Conservation (phyloP, 2,113 vertebrate species). For the human region DNA sequence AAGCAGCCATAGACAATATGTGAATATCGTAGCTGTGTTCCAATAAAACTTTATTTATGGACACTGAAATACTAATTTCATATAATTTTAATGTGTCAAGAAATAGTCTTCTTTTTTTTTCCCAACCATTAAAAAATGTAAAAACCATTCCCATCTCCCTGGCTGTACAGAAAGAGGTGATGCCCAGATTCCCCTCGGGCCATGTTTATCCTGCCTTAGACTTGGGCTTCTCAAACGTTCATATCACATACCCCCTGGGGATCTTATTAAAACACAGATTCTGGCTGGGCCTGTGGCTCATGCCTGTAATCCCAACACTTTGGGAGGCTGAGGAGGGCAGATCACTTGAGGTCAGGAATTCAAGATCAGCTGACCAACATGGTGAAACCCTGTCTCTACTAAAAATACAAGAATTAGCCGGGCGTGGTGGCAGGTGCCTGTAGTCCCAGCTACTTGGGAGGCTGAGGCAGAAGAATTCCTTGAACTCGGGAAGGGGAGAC, state of each 20-base stretch:
- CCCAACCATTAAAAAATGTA: not conserved
- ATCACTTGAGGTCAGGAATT: too few species aligned
- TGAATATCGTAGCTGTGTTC: not conserved
- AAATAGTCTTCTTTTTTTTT: too few species aligned
- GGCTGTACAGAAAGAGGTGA: not conserved
- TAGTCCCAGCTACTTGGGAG: too few species aligned
- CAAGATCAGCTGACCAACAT: too few species aligned
- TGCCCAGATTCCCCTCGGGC: not conserved
- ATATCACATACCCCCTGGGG: not conserved
- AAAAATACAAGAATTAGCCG: too few species aligned
- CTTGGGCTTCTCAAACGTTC: not conserved
- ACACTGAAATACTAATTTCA: slow-evolving; percentile 34
- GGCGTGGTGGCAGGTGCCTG: too few species aligned
- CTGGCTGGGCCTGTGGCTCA: not conserved
- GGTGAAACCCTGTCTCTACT: too few species aligned
- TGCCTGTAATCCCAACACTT: too few species aligned
- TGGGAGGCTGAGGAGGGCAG: too few species aligned
- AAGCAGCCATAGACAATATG: not conserved
- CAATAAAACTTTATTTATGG: slow-evolving; percentile 49
- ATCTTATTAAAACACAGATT: not conserved
- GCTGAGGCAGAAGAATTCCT: too few species aligned
- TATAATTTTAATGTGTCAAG: not conserved
- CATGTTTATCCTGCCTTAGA: not conserved
- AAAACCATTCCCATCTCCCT: not conserved
- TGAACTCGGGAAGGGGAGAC: too few species aligned